phyloP scores from a whole-genome alignment of 2,888 invertebrate genomes.

The Cordylochernes scorpioides region DNA sequence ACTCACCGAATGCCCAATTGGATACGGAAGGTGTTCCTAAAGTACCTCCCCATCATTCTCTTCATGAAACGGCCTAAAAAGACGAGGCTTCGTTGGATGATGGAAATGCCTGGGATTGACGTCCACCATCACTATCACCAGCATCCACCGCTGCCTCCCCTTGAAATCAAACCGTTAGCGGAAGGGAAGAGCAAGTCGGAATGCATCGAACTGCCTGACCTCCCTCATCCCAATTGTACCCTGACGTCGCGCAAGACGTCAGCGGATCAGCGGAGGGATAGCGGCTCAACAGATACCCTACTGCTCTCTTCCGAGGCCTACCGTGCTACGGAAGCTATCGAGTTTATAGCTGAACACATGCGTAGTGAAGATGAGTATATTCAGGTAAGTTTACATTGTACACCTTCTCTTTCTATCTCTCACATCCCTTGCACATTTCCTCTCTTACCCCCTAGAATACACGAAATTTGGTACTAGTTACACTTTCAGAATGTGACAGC shows the following conservation, averaged over 20 bases:
- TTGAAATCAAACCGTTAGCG: too few relatives aligned
- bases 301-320: conserved; percentile 64
- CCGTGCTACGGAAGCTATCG: conserved; percentile 75
- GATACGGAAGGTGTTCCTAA: conserved; percentile 79
- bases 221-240: conserved; percentile 71
- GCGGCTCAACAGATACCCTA: conserved; percentile 68
- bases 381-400: conserved; percentile 63
- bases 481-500: too few relatives aligned
- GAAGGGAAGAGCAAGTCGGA: conserved; percentile 60
- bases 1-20: conserved; percentile 96
- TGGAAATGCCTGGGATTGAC: conserved; percentile 62
- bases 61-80: conserved; percentile 90
- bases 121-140: conserved; percentile 10
- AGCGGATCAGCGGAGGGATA: conserved; percentile 33
- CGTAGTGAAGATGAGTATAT: conserved; percentile 93
- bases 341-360: conserved; percentile 91
- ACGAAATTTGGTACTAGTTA: too few relatives aligned
- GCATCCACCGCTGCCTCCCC: too few relatives aligned
- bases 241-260: conserved; percentile 36
- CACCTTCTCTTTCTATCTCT: too few relatives aligned
- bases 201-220: conserved; percentile 70
- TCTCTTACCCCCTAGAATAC: too few relatives aligned
- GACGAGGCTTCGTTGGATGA: conserved; percentile 79
- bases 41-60: conserved; percentile 67
- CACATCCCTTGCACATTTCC: too few relatives aligned